Conservation (phyloP, 2,113 vertebrate genomes). For the Malaclemys terrapin region DNA sequence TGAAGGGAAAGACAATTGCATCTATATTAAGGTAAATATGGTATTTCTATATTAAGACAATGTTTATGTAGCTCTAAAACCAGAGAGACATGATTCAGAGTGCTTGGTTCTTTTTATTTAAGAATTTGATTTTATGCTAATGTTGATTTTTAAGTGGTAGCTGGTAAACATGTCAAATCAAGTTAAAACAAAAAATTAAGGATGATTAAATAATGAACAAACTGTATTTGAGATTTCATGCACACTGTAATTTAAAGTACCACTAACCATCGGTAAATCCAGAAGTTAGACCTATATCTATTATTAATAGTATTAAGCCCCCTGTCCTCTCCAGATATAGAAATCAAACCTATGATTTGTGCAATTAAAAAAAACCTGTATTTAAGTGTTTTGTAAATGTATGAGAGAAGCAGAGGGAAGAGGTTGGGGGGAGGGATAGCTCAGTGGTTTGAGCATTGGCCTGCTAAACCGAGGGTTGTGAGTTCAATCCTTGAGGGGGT, state of each 20-base stretch:
- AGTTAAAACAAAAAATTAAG: background rate
- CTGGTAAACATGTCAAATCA: background rate
- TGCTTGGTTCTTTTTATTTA: background rate
- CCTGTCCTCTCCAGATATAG: background rate
- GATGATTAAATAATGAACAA: background rate
- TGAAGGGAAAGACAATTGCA: background rate
- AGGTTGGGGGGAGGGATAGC: background rate
- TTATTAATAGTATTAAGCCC: background rate
- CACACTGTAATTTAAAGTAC: background rate
- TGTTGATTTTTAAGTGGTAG: background rate
- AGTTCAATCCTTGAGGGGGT: too few relatives aligned
- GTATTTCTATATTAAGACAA: background rate
- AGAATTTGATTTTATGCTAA: background rate
- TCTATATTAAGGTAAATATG: background rate
- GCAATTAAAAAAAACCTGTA: background rate
- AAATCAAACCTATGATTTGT: background rate
- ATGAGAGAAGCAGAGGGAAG: background rate
- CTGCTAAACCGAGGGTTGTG: too few relatives aligned
- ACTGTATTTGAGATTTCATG: background rate
- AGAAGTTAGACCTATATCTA: background rate
- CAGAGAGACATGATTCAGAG: background rate
- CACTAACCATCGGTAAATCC: background rate
- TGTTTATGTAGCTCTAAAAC: background rate
- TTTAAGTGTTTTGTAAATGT: background rate
- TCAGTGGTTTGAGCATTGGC: too few relatives aligned